phyloP scores from a whole-genome alignment of 2,797 vertebrate genomes.

The Bovichtus diacanthus region DNA sequence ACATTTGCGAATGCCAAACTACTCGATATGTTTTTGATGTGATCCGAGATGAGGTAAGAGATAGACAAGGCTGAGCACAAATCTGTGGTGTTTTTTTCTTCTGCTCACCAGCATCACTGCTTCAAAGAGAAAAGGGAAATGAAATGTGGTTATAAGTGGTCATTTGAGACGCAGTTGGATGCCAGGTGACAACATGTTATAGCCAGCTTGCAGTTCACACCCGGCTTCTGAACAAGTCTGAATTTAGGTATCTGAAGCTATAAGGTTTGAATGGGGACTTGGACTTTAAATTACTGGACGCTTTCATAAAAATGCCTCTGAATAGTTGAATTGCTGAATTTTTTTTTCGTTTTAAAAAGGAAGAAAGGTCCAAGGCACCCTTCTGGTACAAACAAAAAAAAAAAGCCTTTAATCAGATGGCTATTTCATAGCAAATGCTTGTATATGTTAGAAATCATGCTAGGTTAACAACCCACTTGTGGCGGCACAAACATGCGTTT shows the following conservation, averaged over 20 bases:
- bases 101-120: background rate
- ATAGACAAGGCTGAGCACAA: background rate
- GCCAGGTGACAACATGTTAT: background rate
- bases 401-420: no score
- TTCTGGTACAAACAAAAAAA: no score
- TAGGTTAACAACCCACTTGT: no score
- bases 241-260: background rate
- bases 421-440: no score
- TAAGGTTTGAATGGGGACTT: background rate
- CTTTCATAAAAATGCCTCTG: background rate
- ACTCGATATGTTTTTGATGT: background rate
- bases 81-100: background rate
- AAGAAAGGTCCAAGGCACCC: no score
- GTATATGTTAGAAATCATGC: no score
- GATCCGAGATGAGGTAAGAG: background rate
- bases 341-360: no score
- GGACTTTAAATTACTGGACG: background rate
- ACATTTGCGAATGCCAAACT: background rate
- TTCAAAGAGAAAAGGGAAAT: background rate
- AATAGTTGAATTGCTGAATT: background rate
- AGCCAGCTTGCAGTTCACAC: background rate
- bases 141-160: background rate
- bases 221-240: background rate
- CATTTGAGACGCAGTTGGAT: background rate
- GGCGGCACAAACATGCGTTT: no score